These are phyloP conservation scores for Patella depressa DNA, from an alignment of 2,888 invertebrate genomes.

Conservation along the genomic window DNA sequence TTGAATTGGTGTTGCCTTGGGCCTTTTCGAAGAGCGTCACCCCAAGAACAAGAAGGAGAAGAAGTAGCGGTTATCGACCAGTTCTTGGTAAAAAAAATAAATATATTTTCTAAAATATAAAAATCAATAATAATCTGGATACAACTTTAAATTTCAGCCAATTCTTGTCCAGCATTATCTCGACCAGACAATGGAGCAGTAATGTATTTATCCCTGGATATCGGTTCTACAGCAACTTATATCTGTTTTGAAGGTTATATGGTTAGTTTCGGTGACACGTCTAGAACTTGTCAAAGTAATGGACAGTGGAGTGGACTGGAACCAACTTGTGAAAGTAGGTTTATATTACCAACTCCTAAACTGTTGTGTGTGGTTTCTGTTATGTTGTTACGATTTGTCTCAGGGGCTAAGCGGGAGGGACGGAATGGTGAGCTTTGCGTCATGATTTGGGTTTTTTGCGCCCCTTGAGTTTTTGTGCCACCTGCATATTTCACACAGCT, in stretches of 20 bases:
- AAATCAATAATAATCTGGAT: not conserved
- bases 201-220: not conserved
- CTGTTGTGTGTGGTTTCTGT: too few species aligned
- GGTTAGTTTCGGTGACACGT: not conserved
- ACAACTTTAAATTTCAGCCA: not conserved
- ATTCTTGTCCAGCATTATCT: not conserved
- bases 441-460: too few species aligned
- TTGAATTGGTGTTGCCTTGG: not conserved
- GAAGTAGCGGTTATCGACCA: not conserved
- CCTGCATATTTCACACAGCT: too few species aligned
- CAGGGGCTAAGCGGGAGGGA: too few species aligned
- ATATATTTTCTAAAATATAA: not conserved
- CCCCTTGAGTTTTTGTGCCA: too few species aligned
- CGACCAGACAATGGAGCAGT: slow-evolving; percentile 5
- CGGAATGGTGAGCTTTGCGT: too few species aligned
- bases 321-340: slow-evolving; percentile 2
- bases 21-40: not conserved
- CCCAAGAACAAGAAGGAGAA: not conserved
- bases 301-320: not conserved
- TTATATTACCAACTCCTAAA: not conserved
- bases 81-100: not conserved
- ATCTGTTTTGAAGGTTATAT: slow-evolving; percentile 1
- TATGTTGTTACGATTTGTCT: too few species aligned
- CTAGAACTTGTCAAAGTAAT: not conserved
- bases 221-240: not conserved